These are phyloP conservation scores for Penaeus monodon DNA, from an alignment of 2,888 invertebrate genomes.

Conservation along the genomic window DNA sequence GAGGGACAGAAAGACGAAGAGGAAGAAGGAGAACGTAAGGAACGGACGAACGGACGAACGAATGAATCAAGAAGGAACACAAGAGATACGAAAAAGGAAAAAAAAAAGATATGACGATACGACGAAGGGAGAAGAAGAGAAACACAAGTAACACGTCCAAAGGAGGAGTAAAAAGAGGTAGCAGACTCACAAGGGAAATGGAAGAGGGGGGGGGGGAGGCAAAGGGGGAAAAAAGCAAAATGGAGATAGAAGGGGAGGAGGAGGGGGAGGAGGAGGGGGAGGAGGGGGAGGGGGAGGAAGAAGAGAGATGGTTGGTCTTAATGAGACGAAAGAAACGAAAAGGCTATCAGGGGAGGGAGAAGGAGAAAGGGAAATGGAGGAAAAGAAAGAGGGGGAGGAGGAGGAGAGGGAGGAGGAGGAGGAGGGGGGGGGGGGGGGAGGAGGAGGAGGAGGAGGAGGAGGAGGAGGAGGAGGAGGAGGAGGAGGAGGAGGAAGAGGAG, in stretches of 20 bases:
- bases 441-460: neutral
- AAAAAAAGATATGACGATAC: neutral
- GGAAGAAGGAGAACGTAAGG: neutral
- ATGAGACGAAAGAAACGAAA: too few species aligned
- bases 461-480: neutral
- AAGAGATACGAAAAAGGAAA: neutral
- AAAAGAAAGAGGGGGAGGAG: neutral
- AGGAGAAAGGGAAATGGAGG: neutral
- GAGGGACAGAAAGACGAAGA: too few species aligned
- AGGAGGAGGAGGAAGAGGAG: neutral
- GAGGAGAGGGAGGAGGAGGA: neutral
- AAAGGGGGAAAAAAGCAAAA: neutral
- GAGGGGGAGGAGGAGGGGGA: neutral
- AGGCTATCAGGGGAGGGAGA: too few species aligned
- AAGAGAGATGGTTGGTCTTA: neutral
- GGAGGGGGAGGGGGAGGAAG: neutral
- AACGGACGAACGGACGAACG: neutral
- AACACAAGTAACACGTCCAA: neutral
- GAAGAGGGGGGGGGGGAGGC: neutral
- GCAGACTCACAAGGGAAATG: neutral
- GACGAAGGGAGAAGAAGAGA: conserved; percentile 16
- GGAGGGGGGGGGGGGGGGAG: neutral
- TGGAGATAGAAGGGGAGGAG: neutral
- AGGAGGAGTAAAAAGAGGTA: neutral
- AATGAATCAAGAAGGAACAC: neutral